Percentiles rank a stretch among this genome's conserved stretches.
Evolutionary conservation across 1,140 invertebrate genomes (phyloP).

Genomic region (Drosophila punjabiensis): DNA sequence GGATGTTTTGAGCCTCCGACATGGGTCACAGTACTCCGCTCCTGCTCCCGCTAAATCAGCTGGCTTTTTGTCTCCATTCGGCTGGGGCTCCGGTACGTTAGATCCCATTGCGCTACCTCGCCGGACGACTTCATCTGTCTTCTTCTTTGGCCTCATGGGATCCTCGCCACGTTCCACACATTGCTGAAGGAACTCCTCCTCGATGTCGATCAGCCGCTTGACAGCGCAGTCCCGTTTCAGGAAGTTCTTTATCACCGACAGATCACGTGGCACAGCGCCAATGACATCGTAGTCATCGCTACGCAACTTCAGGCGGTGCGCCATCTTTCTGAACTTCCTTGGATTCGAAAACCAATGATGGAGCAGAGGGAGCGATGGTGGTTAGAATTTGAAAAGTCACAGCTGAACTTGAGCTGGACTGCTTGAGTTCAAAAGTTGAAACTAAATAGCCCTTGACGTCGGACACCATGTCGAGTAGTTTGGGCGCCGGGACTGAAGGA

Average conservation of each 20-base stretch:
- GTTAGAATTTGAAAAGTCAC: constrained; percentile 23
- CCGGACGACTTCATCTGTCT: neutral
- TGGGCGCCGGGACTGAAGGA: constrained; percentile 10
- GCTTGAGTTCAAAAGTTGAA: neutral
- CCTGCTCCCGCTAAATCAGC: neutral
- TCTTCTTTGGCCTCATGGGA: neutral
- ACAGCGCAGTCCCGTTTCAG: constrained; percentile 68
- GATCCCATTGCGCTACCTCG: neutral
- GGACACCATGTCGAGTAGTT: constrained; percentile 17
- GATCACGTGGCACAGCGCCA: constrained; percentile 68
- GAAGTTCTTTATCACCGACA: constrained; percentile 73
- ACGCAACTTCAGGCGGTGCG: constrained; percentile 58
- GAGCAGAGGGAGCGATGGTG: neutral
- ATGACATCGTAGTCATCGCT: constrained; percentile 69
- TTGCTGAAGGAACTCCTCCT: constrained; percentile 58
- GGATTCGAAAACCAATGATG: neutral
- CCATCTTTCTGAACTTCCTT: constrained; percentile 33
- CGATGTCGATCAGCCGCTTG: constrained; percentile 68
- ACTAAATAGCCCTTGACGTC: constrained; percentile 10
- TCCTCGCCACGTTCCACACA: constrained; percentile 40
- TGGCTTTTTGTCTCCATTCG: constrained; percentile 32
- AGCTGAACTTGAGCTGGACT: neutral
- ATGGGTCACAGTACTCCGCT: constrained; percentile 55
- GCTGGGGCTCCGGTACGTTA: neutral
- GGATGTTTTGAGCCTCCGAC: constrained; percentile 53